Evolutionary conservation across 1,140 invertebrate genomes (phyloP).

Genomic region (Dreissena rostriformis): DNA sequence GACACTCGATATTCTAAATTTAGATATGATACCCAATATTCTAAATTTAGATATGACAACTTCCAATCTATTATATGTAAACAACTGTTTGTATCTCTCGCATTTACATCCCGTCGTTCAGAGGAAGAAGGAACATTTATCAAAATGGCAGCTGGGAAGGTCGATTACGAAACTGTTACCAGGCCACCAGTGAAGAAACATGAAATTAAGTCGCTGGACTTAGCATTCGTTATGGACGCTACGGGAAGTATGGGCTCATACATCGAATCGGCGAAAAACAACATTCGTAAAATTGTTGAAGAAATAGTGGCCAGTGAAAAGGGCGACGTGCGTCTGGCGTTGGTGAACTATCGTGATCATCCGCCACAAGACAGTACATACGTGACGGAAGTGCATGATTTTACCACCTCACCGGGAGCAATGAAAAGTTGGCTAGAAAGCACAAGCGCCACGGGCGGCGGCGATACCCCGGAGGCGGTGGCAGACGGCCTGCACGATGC

Average conservation of each 20-base stretch:
- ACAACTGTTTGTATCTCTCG: no score
- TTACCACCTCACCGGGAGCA: slow-evolving; percentile 64
- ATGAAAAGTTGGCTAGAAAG: slow-evolving; percentile 73
- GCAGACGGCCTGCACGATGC: slow-evolving; percentile 74
- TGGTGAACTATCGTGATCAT: slow-evolving; percentile 77
- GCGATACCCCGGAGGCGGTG: slow-evolving; percentile 74
- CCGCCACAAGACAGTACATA: slow-evolving; percentile 70
- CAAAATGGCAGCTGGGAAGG: neutral
- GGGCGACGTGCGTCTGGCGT: slow-evolving; percentile 70
- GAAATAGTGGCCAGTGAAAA: slow-evolving; percentile 71
- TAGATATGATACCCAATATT: no score
- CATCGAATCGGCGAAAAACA: slow-evolving; percentile 67
- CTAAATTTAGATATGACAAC: no score
- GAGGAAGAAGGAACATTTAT: neutral
- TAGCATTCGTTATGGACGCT: slow-evolving; percentile 78
- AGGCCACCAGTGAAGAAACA: slow-evolving; percentile 61
- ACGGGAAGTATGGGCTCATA: slow-evolving; percentile 76
- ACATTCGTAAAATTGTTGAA: slow-evolving; percentile 73
- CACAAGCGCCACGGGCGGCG: slow-evolving; percentile 70
- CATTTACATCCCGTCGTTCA: no score
- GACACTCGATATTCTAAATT: no score
- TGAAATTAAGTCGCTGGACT: slow-evolving; percentile 67
- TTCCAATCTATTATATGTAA: no score
- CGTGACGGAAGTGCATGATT: slow-evolving; percentile 73
- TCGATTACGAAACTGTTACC: slow-evolving; percentile 17